These are phyloP conservation scores for Morpho helenor DNA, from an alignment of 2,888 invertebrate species.

Conservation along the genomic window DNA sequence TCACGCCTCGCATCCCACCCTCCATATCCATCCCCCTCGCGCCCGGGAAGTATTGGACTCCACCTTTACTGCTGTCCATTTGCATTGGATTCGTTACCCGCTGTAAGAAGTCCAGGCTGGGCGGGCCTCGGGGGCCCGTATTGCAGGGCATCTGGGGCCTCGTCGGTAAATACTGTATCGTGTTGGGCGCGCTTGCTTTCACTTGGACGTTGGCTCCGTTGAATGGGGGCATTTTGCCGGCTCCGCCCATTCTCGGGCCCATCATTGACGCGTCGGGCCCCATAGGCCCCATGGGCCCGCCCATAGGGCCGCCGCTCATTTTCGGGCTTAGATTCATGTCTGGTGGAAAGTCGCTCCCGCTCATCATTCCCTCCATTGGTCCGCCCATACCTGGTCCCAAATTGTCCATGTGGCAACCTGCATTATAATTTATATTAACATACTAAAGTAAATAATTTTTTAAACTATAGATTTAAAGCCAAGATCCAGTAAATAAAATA, in stretches of 20 bases:
- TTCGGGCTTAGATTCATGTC: constrained; percentile 83
- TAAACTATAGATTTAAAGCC: not conserved
- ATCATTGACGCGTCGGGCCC: constrained; percentile 80
- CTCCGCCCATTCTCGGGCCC: constrained; percentile 81
- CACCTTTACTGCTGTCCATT: constrained; percentile 80
- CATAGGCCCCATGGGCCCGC: constrained; percentile 74
- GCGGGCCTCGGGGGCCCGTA: constrained; percentile 87
- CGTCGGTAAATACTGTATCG: constrained; percentile 98
- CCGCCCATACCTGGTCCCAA: constrained; percentile 76
- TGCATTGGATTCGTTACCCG: constrained; percentile 92
- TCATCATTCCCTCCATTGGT: constrained; percentile 77
- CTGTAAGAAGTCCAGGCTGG: constrained; percentile 93
- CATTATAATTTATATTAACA: constrained; percentile 9
- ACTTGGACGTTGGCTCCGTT: constrained; percentile 90
- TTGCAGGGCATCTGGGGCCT: constrained; percentile 90
- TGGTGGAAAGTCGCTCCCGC: constrained; percentile 69
- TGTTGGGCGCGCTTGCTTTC: constrained; percentile 97
- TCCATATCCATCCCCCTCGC: constrained; percentile 78
- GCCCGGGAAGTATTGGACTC: constrained; percentile 87
- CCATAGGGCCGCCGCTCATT: constrained; percentile 78
- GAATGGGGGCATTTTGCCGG: constrained; percentile 78
- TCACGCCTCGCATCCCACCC: constrained; percentile 69
- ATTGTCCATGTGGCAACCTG: constrained; percentile 75
- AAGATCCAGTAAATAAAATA: too few relatives aligned
- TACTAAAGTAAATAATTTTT: not conserved